A percentile compares a stretch with the other conserved stretches of the same genome.
Conservation (phyloP, 2,113 vertebrate genomes). For the Salvator merianae region DNA sequence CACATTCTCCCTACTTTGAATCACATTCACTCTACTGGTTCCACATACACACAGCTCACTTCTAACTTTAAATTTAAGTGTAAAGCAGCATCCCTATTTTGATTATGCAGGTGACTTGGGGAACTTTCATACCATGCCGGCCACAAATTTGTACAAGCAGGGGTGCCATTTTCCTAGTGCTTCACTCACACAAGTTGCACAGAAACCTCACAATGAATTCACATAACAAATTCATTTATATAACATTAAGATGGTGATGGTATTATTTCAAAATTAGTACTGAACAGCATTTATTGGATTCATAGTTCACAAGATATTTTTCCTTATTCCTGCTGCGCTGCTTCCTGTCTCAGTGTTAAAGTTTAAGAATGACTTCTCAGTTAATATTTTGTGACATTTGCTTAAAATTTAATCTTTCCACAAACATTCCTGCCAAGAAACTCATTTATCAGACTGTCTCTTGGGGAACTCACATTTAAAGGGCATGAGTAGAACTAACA, state of each 20-base stretch:
- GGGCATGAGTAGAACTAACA: not conserved
- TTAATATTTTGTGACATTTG: conserved; percentile 29
- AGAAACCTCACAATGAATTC: not conserved
- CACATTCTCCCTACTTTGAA: not conserved
- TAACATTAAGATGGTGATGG: not conserved
- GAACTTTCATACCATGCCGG: not conserved
- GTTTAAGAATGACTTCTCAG: conserved; percentile 10
- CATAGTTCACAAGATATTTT: rapidly evolving
- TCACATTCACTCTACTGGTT: not conserved
- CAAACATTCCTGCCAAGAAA: not conserved
- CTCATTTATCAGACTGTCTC: not conserved
- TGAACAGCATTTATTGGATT: not conserved
- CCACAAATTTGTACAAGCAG: not conserved
- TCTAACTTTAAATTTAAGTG: not conserved
- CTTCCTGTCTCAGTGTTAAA: rapidly evolving
- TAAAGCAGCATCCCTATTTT: not conserved
- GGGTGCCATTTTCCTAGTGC: not conserved
- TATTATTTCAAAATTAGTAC: not conserved
- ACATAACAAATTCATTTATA: not conserved
- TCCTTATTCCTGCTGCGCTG: not conserved
- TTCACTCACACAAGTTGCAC: not conserved
- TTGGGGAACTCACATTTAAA: conserved; percentile 7
- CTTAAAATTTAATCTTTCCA: not conserved
- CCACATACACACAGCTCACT: not conserved
- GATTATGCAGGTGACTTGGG: not conserved